A percentile compares a stretch with the other conserved stretches of the same genome.
Conservation (phyloP, 2,888 invertebrate genomes). For the Ichneumon xanthorius region DNA sequence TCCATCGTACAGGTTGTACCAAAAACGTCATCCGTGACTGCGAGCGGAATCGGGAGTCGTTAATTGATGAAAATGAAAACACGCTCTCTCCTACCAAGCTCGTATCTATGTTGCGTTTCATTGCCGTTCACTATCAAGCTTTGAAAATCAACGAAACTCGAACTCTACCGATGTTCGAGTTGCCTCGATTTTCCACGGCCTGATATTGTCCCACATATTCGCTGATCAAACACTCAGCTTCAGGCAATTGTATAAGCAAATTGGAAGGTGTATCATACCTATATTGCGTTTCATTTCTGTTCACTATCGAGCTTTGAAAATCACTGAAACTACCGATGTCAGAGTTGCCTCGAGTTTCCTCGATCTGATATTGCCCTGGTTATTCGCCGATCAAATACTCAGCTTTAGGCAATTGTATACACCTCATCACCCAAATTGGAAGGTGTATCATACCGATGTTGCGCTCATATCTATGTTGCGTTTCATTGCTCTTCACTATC, state of each 20-base stretch:
- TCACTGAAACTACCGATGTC: neutral
- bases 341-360: neutral
- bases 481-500: too few relatives aligned
- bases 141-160: neutral
- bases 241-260: neutral
- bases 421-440: too few relatives aligned
- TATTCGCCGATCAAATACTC: neutral
- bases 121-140: too few relatives aligned
- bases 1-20: slow-evolving; percentile 4
- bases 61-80: neutral
- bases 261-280: neutral
- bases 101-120: too few relatives aligned
- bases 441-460: too few relatives aligned
- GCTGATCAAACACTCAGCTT: neutral
- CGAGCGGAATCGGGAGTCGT: neutral
- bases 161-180: neutral
- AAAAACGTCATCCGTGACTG: neutral
- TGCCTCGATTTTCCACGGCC: neutral
- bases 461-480: too few relatives aligned
- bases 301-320: neutral
- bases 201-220: neutral
- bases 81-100: neutral
- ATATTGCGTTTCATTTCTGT: too few relatives aligned
- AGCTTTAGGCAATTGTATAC: neutral
- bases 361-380: neutral